A percentile compares a stretch with the other conserved stretches of the same genome.
Evolutionary conservation across 2,888 invertebrate species (phyloP).

Genomic region (Aspidiotus rigidus): DNA sequence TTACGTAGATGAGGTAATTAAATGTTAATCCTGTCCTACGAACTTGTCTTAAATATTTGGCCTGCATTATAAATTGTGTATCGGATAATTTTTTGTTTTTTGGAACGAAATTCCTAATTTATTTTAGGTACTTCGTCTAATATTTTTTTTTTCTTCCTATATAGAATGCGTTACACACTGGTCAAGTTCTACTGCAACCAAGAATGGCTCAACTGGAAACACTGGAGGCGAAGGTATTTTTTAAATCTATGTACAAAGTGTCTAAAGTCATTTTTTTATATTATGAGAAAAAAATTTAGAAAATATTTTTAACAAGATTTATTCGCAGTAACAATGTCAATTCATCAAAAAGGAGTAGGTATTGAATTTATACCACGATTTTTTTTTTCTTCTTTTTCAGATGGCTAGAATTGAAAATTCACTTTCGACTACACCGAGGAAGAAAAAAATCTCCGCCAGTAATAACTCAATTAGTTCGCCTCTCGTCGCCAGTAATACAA

Average conservation of each 20-base stretch:
- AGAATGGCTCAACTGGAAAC: constrained; percentile 64
- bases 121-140: too few relatives aligned
- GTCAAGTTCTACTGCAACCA: constrained; percentile 36
- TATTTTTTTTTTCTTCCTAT: constrained; percentile 36
- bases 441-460: constrained; percentile 37
- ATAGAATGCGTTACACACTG: constrained; percentile 39
- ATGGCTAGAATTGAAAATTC: constrained; percentile 81
- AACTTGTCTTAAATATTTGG: too few relatives aligned
- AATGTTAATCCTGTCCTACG: too few relatives aligned
- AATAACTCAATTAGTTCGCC: constrained; percentile 19
- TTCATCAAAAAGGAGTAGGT: not conserved
- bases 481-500: constrained; percentile 1
- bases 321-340: too few relatives aligned
- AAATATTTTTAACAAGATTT: too few relatives aligned
- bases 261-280: not conserved
- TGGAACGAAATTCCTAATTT: too few relatives aligned
- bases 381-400: constrained; percentile 45
- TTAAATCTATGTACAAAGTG: not conserved
- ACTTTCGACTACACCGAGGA: constrained; percentile 54
- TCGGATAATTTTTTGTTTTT: too few relatives aligned
- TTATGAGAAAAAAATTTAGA: too few relatives aligned
- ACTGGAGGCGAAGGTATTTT: constrained; percentile 62
- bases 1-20: too few relatives aligned
- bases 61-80: too few relatives aligned
- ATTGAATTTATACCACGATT: not conserved